Base-by-base conservation (phyloP, 2,113 vertebrate species). In the Chauna torquata region DNA sequence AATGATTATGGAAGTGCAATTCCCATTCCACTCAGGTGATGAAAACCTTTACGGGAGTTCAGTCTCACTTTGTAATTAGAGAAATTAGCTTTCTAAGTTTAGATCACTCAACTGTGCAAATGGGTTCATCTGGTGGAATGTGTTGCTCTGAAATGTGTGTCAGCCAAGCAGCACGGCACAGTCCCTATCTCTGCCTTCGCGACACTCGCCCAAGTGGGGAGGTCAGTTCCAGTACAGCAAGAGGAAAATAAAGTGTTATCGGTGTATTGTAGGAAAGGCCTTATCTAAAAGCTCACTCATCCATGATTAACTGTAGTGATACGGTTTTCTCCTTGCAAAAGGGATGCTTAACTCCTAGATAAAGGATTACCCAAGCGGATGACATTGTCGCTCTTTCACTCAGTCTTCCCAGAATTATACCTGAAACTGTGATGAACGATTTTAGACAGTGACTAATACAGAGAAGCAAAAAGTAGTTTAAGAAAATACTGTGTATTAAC, bases 11-110 rank as follows among this genome's bases (percentile, higher is more conserved):
- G 88, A 97, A 97, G 91, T 54, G 69, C 93, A 93, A 96, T 97
- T 97, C 97, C 94, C 92, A 97, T 83, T 86, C 74, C 86, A 96
- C 94, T 92, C 92, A 96, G 96, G 96, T 83, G 96, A 97, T 96
- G 94, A 97, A 98, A 98, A 98, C 94, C 80, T 96, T 96, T 96
- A 91, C 88, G 94, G 88, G 91, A 97, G 85, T 74, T 98, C 97
- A 98, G 94, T 97, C 96, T 96, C 97, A 98, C 91, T 98, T 97
- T 82, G 94, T 96, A 98, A 97, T 98, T 97, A 97, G 38, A 98
- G 95, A 98, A 98, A 98, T 98, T 96, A 97, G 94, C 97, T 97
- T 94, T 94, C 96, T 97, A 94, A 90, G 95, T 98, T 98, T 98
- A 98, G 97, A 97, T 98, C 94, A 97, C 78, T 96, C 95, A 88